phyloP scores from a whole-genome alignment of 2,113 vertebrate species.

The Tachysurus fulvidraco region DNA sequence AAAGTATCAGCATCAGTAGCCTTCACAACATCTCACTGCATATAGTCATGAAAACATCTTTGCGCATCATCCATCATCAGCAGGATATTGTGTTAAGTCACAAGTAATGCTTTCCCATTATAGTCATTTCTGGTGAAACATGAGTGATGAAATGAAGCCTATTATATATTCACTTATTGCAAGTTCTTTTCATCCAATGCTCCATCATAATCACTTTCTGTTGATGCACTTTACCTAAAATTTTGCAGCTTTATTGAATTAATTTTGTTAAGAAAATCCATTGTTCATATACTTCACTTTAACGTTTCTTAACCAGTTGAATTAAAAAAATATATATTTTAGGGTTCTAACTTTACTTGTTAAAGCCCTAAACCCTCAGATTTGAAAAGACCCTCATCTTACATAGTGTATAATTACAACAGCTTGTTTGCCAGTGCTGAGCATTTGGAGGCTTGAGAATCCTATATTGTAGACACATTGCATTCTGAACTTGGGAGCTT shows the following conservation, averaged over 20 bases:
- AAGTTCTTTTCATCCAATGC: background rate
- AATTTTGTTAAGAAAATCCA: background rate
- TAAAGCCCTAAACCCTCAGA: background rate
- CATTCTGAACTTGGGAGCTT: background rate
- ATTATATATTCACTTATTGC: background rate
- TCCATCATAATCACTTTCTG: background rate
- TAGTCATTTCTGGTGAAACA: background rate
- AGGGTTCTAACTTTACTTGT: background rate
- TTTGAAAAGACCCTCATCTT: background rate
- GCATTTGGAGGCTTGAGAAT: background rate
- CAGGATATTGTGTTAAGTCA: constrained; percentile 3
- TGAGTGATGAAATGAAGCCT: constrained; percentile 14
- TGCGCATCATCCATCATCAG: background rate
- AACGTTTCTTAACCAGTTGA: background rate
- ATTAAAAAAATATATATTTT: no score
- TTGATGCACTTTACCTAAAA: background rate
- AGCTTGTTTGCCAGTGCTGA: no score
- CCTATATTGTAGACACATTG: background rate
- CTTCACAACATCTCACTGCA: background rate
- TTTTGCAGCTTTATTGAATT: background rate
- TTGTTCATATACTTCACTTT: background rate
- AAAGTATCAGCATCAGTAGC: background rate
- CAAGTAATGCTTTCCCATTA: constrained; percentile 5
- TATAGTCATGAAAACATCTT: background rate
- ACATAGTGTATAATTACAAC: background rate